These are phyloP conservation scores for Microctonus aethiopoides DNA, from an alignment of 2,888 invertebrate genomes.

Conservation along the genomic window DNA sequence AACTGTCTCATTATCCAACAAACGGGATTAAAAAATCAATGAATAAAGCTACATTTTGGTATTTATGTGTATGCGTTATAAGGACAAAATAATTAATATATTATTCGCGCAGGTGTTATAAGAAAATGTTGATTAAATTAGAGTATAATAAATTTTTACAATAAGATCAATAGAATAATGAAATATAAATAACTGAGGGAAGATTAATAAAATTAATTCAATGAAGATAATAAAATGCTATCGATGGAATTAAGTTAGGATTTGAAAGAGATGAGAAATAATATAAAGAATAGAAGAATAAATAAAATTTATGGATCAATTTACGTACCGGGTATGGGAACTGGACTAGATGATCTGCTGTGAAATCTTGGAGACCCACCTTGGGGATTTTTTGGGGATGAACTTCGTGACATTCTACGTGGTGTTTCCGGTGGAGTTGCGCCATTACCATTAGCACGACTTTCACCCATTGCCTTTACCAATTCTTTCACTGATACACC, in stretches of 20 bases:
- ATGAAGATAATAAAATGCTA: not conserved
- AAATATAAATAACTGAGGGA: constrained; percentile 28
- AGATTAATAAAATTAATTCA: constrained; percentile 14
- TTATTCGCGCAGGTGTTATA: not conserved
- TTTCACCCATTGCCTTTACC: constrained; percentile 80
- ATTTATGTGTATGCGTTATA: not conserved
- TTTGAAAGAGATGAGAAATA: not conserved
- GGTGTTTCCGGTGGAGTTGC: constrained; percentile 79
- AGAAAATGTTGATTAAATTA: not conserved
- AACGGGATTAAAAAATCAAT: not conserved
- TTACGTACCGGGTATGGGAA: constrained; percentile 71
- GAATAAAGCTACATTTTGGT: constrained; percentile 4
- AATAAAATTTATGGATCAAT: not conserved
- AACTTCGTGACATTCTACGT: constrained; percentile 68
- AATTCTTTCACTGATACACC: constrained; percentile 79
- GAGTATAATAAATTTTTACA: not conserved
- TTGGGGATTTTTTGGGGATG: constrained; percentile 68
- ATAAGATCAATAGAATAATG: not conserved
- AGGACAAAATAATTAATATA: too few relatives aligned
- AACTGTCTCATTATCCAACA: constrained; percentile 9
- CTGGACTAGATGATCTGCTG: constrained; percentile 73
- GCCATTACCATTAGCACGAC: constrained; percentile 82
- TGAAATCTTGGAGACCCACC: constrained; percentile 68
- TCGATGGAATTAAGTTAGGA: not conserved
- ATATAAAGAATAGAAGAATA: not conserved